Evolutionary conservation across 2,113 vertebrate genomes (phyloP), one percentile per base, ranked within the genome.

Genomic region (Calyptommatus sinebrachiatus): DNA sequence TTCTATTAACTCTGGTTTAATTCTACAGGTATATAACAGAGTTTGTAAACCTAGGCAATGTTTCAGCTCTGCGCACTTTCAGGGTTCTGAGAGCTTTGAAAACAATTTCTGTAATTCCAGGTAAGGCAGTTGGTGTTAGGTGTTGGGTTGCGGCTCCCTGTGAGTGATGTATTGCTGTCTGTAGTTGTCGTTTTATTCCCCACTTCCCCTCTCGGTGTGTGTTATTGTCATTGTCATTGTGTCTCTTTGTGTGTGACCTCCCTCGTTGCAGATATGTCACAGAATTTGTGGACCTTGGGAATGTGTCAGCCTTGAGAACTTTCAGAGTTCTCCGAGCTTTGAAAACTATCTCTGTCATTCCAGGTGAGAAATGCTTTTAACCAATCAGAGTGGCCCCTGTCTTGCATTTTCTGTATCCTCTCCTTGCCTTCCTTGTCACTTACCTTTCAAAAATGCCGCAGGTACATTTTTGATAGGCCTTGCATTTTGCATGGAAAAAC

Each of bases 301-400:
- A 99, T 98, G 98, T 99, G 94, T 99, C 98, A 95, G 98, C 98
- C 95, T 96, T 99, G 96, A 99, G 98, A 99, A 99, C 98, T 94
- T 99, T 99, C 98, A 99, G 98, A 97, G 98, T 99, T 98, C 98
- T 99, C 96, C 98, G 98, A 99, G 98, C 98, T 96, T 97, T 99
- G 97, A 99, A 99, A 99, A 99, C 98, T 96, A 98, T 99, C 97
- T 99, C 98, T 97, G 98, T 99, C 92, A 99, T 99, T 97, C 98
- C 98, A 99, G 98, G 98, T 99, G 97, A 99, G 98, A 97, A 92
- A 94, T 89, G 91, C n/a, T 89, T 95, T 96, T 95, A 94, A 91
- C 96, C 96, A 90, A 93, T 92, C 92, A 96, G 83, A 77, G 83
- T 82, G 84, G 28, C 29, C 35, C 35, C 1, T 84, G 75, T 91